phyloP scores from a whole-genome alignment of 2,113 vertebrate species.

The Neofelis nebulosa region DNA sequence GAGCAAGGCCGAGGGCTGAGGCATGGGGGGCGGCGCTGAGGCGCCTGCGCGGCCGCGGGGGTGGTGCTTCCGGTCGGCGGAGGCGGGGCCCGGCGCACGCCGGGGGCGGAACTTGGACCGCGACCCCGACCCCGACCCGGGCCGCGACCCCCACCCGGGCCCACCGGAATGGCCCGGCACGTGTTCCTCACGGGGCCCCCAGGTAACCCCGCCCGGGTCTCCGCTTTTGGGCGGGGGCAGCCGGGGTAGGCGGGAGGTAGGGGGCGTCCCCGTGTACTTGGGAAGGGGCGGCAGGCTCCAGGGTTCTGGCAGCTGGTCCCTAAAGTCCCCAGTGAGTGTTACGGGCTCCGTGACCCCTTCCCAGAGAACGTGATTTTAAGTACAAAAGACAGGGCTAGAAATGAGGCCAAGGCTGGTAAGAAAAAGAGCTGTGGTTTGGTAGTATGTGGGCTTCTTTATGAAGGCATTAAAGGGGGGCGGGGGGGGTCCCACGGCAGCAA shows the following conservation, averaged over 20 bases:
- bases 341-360: not conserved
- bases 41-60: not conserved
- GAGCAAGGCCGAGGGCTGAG: accelerated
- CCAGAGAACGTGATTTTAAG: not conserved
- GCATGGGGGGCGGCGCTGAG: accelerated
- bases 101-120: not conserved
- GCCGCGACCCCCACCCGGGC: accelerated
- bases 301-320: not conserved
- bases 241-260: not conserved
- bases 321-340: accelerated
- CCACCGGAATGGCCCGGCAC: slow-evolving; percentile 86
- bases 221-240: not conserved
- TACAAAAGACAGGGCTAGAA: not conserved
- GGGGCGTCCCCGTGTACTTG: accelerated
- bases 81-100: accelerated
- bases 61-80: not conserved
- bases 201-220: slow-evolving; percentile 85
- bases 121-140: accelerated
- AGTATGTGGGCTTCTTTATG: not conserved
- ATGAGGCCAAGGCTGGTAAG: not conserved
- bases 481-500: not conserved
- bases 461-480: no score
- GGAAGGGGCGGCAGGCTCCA: accelerated
- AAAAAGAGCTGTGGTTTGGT: not conserved
- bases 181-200: slow-evolving; percentile 94